These are phyloP conservation scores for fruit fly (Drosophila melanogaster) DNA, from an alignment of 1,140 invertebrate genomes.

Conservation along the genomic window DNA sequence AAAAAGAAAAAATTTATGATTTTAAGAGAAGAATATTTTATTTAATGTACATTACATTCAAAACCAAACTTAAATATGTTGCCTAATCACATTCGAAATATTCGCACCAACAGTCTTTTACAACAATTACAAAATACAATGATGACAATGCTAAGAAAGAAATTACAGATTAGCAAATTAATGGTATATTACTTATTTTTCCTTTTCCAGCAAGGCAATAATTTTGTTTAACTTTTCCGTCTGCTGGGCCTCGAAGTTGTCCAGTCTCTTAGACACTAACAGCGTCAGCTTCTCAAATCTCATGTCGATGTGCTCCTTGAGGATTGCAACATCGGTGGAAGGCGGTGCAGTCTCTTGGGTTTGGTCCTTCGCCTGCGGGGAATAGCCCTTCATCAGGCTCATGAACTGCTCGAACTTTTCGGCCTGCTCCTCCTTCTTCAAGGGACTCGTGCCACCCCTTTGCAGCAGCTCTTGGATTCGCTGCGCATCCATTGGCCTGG, in stretches of 20 bases:
- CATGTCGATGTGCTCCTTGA: slow-evolving; percentile 42
- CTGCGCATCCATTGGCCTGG: slow-evolving; percentile 54
- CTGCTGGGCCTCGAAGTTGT: slow-evolving; percentile 56
- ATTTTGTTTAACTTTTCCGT: slow-evolving; percentile 54
- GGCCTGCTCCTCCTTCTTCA: slow-evolving; percentile 34
- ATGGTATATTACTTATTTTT: slow-evolving; percentile 11
- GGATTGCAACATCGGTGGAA: slow-evolving; percentile 1
- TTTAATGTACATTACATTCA: not conserved
- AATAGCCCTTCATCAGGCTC: slow-evolving; percentile 45
- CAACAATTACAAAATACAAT: slow-evolving; percentile 19
- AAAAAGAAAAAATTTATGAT: not conserved
- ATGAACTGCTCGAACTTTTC: slow-evolving; percentile 65
- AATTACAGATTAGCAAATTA: not conserved
- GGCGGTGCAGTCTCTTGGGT: not conserved
- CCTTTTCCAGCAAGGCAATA: slow-evolving; percentile 52
- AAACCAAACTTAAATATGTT: slow-evolving; percentile 7
- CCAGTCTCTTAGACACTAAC: slow-evolving; percentile 44
- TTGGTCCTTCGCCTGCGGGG: not conserved
- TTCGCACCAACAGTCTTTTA: slow-evolving; percentile 26
- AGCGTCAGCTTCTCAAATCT: slow-evolving; percentile 45
- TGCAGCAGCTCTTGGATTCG: slow-evolving; percentile 68
- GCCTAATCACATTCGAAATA: slow-evolving; percentile 36
- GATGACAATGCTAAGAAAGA: slow-evolving; percentile 5
- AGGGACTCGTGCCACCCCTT: slow-evolving; percentile 27
- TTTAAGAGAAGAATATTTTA: not conserved